Percentiles rank a stretch among this genome's conserved stretches.
These are phyloP conservation scores for Hippasteria phrygiana DNA, from an alignment of 53 echinoderm and acorn worm genomes.

Conservation along the genomic window DNA sequence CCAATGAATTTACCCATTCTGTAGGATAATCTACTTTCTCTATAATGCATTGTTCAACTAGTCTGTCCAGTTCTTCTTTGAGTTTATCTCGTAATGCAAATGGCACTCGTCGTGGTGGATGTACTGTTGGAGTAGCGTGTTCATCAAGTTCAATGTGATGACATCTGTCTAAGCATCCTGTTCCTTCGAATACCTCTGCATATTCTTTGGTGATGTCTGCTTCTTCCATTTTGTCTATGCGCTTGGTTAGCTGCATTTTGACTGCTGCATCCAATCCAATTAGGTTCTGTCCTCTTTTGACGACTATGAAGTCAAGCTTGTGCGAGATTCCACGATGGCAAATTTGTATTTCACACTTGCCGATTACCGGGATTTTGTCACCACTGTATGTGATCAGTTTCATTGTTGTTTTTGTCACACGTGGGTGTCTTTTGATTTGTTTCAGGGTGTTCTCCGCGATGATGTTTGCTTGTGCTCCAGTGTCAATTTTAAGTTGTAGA, in stretches of 20 bases:
- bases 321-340: conserved; percentile 35
- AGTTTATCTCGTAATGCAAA: conserved; percentile 49
- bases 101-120: conserved; percentile 59
- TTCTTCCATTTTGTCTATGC: conserved; percentile 11
- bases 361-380: neutral
- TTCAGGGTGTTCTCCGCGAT: conserved; percentile 48
- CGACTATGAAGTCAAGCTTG: conserved; percentile 10
- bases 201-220: conserved; percentile 20
- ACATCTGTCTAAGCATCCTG: conserved; percentile 28
- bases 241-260: conserved; percentile 9
- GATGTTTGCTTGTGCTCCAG: conserved; percentile 69
- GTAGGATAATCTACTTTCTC: conserved; percentile 60
- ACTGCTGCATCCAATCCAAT: conserved; percentile 42
- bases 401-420: neutral
- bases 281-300: neutral
- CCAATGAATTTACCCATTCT: conserved; percentile 65
- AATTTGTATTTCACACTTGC: neutral
- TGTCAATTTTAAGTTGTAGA: conserved; percentile 68
- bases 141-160: conserved; percentile 48
- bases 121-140: conserved; percentile 44
- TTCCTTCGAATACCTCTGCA: conserved; percentile 61
- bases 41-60: conserved; percentile 20
- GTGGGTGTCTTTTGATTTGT: neutral
- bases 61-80: conserved; percentile 60
- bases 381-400: neutral